Evolutionary conservation across 2,888 invertebrate species (phyloP).

Genomic region (Papilio protenor): DNA sequence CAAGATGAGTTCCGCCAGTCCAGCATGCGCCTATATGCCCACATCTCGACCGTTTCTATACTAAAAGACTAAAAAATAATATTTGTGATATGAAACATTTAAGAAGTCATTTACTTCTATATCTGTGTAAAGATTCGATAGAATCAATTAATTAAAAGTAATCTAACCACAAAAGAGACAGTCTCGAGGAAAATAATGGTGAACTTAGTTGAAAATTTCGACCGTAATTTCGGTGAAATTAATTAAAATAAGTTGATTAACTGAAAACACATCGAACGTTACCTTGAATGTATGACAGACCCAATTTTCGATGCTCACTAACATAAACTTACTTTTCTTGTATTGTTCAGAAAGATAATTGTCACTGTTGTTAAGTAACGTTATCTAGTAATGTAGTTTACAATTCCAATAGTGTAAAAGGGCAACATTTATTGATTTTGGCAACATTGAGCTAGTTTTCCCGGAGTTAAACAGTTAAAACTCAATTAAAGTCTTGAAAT

Average conservation of each 20-base stretch:
- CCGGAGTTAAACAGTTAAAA: too few relatives aligned
- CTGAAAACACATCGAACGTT: not conserved
- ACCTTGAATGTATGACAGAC: not conserved
- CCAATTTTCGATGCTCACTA: not conserved
- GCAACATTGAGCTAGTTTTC: too few relatives aligned
- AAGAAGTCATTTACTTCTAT: too few relatives aligned
- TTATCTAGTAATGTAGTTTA: not conserved
- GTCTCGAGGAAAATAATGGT: not conserved
- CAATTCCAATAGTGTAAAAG: not conserved
- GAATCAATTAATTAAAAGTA: too few relatives aligned
- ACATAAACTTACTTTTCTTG: not conserved
- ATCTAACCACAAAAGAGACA: not conserved
- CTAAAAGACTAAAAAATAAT: too few relatives aligned
- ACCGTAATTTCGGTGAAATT: not conserved
- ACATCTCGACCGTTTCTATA: too few relatives aligned
- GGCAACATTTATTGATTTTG: not conserved
- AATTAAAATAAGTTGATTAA: not conserved
- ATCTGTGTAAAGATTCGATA: too few relatives aligned
- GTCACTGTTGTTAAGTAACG: not conserved
- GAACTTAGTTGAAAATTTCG: not conserved
- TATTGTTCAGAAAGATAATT: not conserved
- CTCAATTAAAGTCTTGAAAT: too few relatives aligned
- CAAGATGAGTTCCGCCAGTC: too few relatives aligned
- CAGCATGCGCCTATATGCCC: too few relatives aligned
- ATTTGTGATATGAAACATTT: too few relatives aligned